phyloP scores from a whole-genome alignment of 1,140 invertebrate genomes.

The Drosophila sproati region DNA sequence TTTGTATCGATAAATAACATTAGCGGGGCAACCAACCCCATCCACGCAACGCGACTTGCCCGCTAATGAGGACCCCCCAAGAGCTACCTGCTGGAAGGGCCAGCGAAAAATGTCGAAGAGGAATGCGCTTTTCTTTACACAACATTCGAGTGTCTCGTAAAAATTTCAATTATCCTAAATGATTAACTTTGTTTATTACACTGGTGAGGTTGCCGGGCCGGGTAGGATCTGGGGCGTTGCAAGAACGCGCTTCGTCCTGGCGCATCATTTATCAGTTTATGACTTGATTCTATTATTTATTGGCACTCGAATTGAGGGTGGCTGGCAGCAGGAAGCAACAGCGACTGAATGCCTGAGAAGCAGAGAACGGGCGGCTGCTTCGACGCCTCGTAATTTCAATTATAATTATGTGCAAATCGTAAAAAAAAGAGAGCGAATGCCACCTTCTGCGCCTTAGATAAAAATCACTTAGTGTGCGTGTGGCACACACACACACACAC shows the following conservation, averaged over 20 bases:
- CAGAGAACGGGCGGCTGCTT: slow-evolving; percentile 21
- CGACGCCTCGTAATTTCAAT: slow-evolving; percentile 80
- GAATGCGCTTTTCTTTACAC: slow-evolving; percentile 29
- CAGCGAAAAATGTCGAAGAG: slow-evolving; percentile 2
- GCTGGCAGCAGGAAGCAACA: neutral
- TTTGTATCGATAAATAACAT: slow-evolving; percentile 72
- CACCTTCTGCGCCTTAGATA: slow-evolving; percentile 55
- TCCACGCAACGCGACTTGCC: neutral
- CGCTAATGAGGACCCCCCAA: slow-evolving; percentile 55
- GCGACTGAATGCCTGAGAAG: neutral
- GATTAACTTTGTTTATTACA: slow-evolving; percentile 84
- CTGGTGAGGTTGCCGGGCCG: neutral
- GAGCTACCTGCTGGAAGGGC: slow-evolving; percentile 50
- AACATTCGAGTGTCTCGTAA: slow-evolving; percentile 77
- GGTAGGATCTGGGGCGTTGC: neutral
- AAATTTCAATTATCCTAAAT: slow-evolving; percentile 84
- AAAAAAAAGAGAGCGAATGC: slow-evolving; percentile 61
- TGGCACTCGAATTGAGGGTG: slow-evolving; percentile 63
- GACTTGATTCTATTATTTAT: slow-evolving; percentile 84
- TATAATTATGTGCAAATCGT: slow-evolving; percentile 84
- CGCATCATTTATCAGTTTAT: slow-evolving; percentile 81
- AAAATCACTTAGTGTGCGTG: slow-evolving; percentile 73
- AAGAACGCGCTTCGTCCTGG: slow-evolving; percentile 31
- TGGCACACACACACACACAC: slow-evolving; percentile 17
- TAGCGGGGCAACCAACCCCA: slow-evolving; percentile 28